phyloP scores from a whole-genome alignment of 2,797 vertebrate species.

The Pseudochaenichthys georgianus region DNA sequence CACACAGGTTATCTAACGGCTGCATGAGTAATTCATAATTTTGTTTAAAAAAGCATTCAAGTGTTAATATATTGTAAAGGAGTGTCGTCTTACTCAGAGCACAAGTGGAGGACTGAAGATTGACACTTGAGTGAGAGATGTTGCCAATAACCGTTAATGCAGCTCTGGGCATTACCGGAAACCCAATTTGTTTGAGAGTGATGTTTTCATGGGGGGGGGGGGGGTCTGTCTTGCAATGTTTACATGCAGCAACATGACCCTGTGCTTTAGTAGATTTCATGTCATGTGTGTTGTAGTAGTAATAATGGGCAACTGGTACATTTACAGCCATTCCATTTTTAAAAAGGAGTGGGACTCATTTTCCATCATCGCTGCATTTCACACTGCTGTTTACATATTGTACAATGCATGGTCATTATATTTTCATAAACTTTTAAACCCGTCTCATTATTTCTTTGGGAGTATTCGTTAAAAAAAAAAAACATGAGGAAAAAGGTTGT shows the following conservation, averaged over 20 bases:
- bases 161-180: constrained; percentile 20
- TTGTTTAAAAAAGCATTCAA: constrained; percentile 34
- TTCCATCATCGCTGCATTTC: constrained; percentile 27
- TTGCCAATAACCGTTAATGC: constrained; percentile 42
- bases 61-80: constrained; percentile 55
- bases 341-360: constrained; percentile 33
- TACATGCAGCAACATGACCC: constrained; percentile 31
- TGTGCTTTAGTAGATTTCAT: constrained; percentile 30
- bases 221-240: constrained; percentile 25
- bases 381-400: constrained; percentile 43
- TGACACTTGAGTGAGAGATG: constrained; percentile 40
- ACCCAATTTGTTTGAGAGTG: constrained; percentile 4
- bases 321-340: constrained; percentile 29
- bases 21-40: constrained; percentile 37
- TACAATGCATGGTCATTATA: constrained; percentile 33
- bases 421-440: constrained; percentile 66
- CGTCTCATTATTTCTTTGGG: constrained; percentile 80
- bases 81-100: constrained; percentile 25
- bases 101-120: constrained; percentile 34
- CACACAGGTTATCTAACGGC: constrained; percentile 31
- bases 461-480: constrained; percentile 52
- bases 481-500: constrained; percentile 52
- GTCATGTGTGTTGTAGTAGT: constrained; percentile 25
- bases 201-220: constrained; percentile 12
- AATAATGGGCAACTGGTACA: constrained; percentile 19